These are phyloP conservation scores for pig (Sus scrofa) DNA, from an alignment of 2,113 vertebrate species.

Conservation along the genomic window T2T-Sscrofa CM000818.6:55722001-55722500, in stretches of 20 bases:
- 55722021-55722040: not conserved
- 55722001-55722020: not conserved
- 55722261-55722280: accelerated
- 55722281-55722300: not conserved
- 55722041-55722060: not conserved
- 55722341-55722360: not conserved
- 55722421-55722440: not conserved
- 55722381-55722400: not conserved
- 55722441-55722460: not conserved
- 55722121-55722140: not conserved
- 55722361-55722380: not conserved
- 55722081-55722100: not conserved
- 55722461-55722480: not conserved
- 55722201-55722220: not conserved
- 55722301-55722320: not conserved
- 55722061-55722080: not conserved
- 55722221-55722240: not conserved
- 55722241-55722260: not conserved
- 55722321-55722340: no score
- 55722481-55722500: not conserved
- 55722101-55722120: not conserved
- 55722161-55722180: not conserved
- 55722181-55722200: not conserved
- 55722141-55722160: accelerated
- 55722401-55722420: no score